Evolutionary conservation across 2,797 vertebrate species (phyloP).

Genomic region (Sternarchorhynchus goeldii): DNA sequence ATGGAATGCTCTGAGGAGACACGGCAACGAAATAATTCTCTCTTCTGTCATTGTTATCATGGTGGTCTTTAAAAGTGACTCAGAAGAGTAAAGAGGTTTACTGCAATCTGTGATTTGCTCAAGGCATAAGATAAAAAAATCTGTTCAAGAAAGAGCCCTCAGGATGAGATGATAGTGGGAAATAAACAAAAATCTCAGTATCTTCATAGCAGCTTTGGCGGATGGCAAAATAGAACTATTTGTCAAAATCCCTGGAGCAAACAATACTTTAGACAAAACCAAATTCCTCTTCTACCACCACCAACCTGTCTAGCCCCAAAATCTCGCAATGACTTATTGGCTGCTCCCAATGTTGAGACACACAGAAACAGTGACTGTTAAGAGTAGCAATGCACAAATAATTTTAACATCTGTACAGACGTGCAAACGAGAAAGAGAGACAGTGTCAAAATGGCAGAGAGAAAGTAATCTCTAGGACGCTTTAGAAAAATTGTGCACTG

Average conservation of each 20-base stretch:
- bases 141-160: slow-evolving; percentile 1
- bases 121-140: background rate
- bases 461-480: slow-evolving; percentile 6
- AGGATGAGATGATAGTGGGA: slow-evolving; percentile 5
- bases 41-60: background rate
- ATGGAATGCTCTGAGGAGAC: background rate
- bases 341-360: background rate
- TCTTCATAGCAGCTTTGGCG: slow-evolving; percentile 15
- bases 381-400: too few relatives aligned
- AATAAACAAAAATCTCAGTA: slow-evolving; percentile 17
- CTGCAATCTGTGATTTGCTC: too few relatives aligned
- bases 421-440: background rate
- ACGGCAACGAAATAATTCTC: background rate
- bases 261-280: slow-evolving; percentile 29
- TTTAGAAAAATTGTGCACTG: slow-evolving; percentile 36
- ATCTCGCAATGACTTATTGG: background rate
- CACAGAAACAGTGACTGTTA: background rate
- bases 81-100: background rate
- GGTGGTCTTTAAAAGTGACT: background rate
- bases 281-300: background rate
- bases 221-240: slow-evolving; percentile 29
- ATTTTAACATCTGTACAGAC: background rate
- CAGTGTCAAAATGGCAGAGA: background rate
- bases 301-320: background rate
- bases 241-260: slow-evolving; percentile 43